Conservation (phyloP, 2,797 vertebrate genomes). For the Danio aesculapii region DNA sequence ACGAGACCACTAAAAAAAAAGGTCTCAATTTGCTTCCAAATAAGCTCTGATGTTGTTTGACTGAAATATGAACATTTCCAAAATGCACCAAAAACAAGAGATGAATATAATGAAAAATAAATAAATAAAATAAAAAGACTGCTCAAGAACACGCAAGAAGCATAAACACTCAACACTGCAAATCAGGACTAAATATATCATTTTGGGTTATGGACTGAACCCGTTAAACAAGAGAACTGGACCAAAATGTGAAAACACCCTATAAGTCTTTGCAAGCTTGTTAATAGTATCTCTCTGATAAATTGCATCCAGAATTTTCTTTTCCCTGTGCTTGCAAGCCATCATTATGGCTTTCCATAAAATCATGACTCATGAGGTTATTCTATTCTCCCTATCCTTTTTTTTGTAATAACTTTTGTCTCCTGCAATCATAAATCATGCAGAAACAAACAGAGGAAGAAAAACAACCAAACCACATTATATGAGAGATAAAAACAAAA, state of each 20-base stretch:
- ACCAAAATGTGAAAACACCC: background rate
- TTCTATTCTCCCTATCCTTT: background rate
- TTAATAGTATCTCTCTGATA: background rate
- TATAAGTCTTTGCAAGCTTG: too few relatives aligned
- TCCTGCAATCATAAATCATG: conserved; percentile 27
- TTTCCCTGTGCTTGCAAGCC: background rate
- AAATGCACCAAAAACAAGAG: too few relatives aligned
- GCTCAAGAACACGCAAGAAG: too few relatives aligned
- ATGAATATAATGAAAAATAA: too few relatives aligned
- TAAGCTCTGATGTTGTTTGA: too few relatives aligned
- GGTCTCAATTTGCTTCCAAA: too few relatives aligned
- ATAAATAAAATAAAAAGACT: too few relatives aligned
- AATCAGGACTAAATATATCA: background rate
- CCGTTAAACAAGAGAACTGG: background rate
- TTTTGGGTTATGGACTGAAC: background rate
- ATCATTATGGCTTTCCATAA: background rate
- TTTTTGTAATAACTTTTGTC: conserved; percentile 9
- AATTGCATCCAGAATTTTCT: background rate
- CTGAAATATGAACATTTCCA: too few relatives aligned
- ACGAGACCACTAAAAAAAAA: too few relatives aligned
- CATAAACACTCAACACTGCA: background rate
- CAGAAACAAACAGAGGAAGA: conserved; percentile 7
- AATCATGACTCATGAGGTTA: conserved; percentile 6
- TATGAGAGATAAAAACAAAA: background rate
- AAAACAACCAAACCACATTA: background rate